Evolutionary conservation across 2,888 invertebrate genomes (phyloP).

Genomic region (Napeogenes sylphis): DNA sequence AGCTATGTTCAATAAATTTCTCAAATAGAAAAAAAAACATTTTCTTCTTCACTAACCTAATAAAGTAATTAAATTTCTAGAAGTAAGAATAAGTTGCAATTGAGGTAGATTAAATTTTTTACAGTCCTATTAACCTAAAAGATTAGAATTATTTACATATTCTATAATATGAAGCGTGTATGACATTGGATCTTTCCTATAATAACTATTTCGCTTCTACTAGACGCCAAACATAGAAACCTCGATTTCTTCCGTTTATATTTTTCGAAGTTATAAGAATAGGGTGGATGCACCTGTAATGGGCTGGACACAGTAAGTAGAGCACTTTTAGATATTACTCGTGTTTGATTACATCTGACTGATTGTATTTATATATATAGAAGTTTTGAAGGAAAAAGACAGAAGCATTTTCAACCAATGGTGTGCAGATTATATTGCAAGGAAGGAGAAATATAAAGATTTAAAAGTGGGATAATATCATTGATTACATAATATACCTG

Average conservation of each 20-base stretch:
- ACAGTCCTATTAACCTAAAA: conserved; percentile 76
- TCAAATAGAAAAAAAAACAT: conserved; percentile 53
- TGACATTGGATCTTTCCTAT: conserved; percentile 58
- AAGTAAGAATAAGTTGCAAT: conserved; percentile 71
- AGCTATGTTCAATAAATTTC: conserved; percentile 32
- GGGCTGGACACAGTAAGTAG: no score
- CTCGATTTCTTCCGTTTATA: neutral
- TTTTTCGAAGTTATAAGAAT: neutral
- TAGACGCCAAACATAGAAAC: conserved; percentile 35
- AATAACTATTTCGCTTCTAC: conserved; percentile 42
- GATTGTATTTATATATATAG: no score
- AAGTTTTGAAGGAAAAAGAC: no score
- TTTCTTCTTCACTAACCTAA: conserved; percentile 69
- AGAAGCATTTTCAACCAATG: no score
- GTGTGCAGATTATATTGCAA: no score
- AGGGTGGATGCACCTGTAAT: neutral
- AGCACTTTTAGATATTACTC: no score
- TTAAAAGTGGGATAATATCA: no score
- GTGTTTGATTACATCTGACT: no score
- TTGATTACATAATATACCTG: no score
- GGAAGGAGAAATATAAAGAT: no score
- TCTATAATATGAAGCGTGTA: conserved; percentile 63
- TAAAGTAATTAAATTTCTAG: conserved; percentile 67
- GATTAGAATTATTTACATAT: conserved; percentile 74
- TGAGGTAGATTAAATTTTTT: conserved; percentile 78